Base-by-base conservation (phyloP, 2,888 invertebrate species). In the Ochlodes sylvanus region DNA sequence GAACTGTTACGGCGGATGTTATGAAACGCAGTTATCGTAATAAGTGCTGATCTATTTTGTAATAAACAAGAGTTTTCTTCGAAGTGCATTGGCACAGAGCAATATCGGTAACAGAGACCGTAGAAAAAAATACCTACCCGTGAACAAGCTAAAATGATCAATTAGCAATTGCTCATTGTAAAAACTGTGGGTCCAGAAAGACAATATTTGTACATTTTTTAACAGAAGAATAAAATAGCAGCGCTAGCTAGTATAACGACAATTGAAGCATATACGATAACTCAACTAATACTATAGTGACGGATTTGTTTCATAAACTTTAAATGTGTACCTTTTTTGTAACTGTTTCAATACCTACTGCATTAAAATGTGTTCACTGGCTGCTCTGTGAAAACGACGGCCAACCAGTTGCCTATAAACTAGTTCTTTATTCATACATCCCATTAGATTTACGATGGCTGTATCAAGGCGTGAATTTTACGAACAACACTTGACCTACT, bases 1-100 rank as follows among this genome's bases (percentile, higher is more conserved):
- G 50, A 50, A 50, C 10, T 50, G 19, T 50, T 19, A 12, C 50
- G n/a, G 38, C 62, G 62, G 62, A 62, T 62, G 62, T 52, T 62
- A 62, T 62, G 62, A 62, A 50, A 62, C 17, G 10, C 2, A 44
- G 50, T 62, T 38, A 50, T 50, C 62, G 17, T 61, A 61, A 47
- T 62, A 62, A 62, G 47, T 47, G 60, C 50, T 62, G 62, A 62
- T 62, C 62, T 62, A 44, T 62, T 52, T 52, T 62, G 52, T 62
- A 50, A 38, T 52, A 38, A 34, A 52, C n/a, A 27, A 52, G 50
- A 50, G 50, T 52, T 52, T 62, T 52, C 50, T 62, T 19, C 50
- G 62, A 62, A 62, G 52, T 50, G 50, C n/a, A 61, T 7, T 47
- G 27, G 38, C 19, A 62, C 38, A 62, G 62, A 52, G 38, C 19